Evolutionary conservation across 2,888 invertebrate species (phyloP).

Genomic region (Hirtodrosophila cameraria): DNA sequence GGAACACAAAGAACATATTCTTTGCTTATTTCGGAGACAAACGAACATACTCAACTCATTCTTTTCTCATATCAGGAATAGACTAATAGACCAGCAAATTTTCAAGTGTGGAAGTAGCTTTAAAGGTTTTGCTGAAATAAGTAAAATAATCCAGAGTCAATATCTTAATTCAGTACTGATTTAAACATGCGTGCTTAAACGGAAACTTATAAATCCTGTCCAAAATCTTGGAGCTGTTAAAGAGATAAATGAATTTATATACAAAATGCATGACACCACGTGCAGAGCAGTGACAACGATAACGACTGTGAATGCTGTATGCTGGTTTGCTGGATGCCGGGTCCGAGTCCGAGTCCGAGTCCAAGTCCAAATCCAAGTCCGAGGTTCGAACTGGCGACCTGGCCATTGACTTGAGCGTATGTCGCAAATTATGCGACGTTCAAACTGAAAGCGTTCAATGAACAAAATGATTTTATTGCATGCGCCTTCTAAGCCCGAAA

Average conservation of each 20-base stretch:
- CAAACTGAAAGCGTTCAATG: conserved; percentile 71
- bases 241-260: conserved; percentile 74
- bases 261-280: conserved; percentile 58
- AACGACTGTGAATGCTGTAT: no score
- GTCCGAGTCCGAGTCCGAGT: neutral
- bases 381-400: conserved; percentile 23
- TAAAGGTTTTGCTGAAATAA: no score
- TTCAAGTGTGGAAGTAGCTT: no score
- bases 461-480: conserved; percentile 82
- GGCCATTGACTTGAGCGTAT: conserved; percentile 69
- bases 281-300: neutral
- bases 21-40: no score
- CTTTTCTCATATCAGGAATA: no score
- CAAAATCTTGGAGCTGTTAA: conserved; percentile 64
- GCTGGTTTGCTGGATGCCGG: neutral
- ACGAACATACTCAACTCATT: no score
- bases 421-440: conserved; percentile 70
- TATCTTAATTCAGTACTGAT: neutral
- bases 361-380: neutral
- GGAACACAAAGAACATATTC: no score
- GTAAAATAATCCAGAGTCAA: neutral
- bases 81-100: no score
- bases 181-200: neutral
- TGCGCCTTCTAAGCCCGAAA: conserved; percentile 48
- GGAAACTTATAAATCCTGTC: conserved; percentile 14